Percentiles rank a stretch among this genome's conserved stretches.
These are phyloP conservation scores for Cataglyphis altisquamis DNA, from an alignment of 2,888 invertebrate species.

Conservation along the genomic window DNA sequence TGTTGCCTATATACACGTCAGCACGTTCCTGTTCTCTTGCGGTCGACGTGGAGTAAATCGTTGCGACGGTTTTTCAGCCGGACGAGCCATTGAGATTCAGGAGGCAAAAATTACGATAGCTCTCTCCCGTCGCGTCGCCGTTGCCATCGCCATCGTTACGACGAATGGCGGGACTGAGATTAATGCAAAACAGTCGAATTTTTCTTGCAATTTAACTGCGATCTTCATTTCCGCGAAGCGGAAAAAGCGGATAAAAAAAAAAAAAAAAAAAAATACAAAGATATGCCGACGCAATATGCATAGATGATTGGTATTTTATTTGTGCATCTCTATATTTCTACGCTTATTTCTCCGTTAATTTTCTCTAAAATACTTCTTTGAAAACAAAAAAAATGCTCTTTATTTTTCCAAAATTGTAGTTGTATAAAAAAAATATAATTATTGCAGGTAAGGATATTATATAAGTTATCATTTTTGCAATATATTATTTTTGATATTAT, in stretches of 20 bases:
- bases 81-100: slow-evolving; percentile 50
- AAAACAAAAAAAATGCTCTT: background rate
- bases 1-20: slow-evolving; percentile 40
- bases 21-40: slow-evolving; percentile 35
- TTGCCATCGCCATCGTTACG: background rate
- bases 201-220: slow-evolving; percentile 9
- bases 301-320: too few species aligned
- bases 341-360: background rate
- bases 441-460: background rate
- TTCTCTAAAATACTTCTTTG: background rate
- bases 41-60: slow-evolving; percentile 49
- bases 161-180: slow-evolving; percentile 14
- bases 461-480: background rate
- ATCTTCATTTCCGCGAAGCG: background rate
- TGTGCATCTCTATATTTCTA: too few species aligned
- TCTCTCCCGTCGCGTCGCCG: background rate
- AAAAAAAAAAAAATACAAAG: background rate
- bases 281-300: background rate
- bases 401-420: background rate
- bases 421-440: background rate
- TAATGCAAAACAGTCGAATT: slow-evolving; percentile 40
- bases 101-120: slow-evolving; percentile 38
- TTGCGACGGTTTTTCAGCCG: slow-evolving; percentile 44
- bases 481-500: slow-evolving; percentile 9
- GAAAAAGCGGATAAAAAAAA: too few species aligned